phyloP scores from a whole-genome alignment of 2,797 vertebrate genomes.

The Momotus momota region DNA sequence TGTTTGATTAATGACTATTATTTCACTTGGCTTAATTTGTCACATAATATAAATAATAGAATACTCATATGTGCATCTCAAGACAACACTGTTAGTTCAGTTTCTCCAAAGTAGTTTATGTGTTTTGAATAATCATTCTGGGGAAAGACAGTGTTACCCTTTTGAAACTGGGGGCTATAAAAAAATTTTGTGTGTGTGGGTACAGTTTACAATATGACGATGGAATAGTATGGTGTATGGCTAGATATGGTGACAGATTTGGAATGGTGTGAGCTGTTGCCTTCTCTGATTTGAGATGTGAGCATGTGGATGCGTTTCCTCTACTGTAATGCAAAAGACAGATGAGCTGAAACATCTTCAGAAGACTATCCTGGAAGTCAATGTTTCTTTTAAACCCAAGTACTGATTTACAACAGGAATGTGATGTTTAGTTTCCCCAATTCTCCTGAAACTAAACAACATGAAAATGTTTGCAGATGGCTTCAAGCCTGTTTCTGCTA shows the following conservation, averaged over 20 bases:
- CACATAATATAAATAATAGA: background rate
- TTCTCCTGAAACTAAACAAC: background rate
- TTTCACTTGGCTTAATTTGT: conserved; percentile 3
- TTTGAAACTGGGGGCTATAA: background rate
- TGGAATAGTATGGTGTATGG: background rate
- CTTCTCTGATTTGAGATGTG: background rate
- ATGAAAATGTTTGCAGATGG: background rate
- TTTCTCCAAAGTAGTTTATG: background rate
- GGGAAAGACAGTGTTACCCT: background rate
- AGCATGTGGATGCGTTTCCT: background rate
- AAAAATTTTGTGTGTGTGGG: background rate
- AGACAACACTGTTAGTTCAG: background rate
- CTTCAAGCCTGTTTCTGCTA: background rate
- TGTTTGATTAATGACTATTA: background rate
- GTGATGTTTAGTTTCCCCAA: background rate
- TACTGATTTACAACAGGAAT: background rate
- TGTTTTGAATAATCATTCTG: background rate
- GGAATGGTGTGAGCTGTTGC: background rate
- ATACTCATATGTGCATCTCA: background rate
- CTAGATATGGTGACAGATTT: background rate
- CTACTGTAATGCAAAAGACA: background rate
- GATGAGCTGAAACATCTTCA: background rate
- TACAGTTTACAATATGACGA: background rate
- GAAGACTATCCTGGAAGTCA: background rate
- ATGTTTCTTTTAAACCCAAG: background rate